Base-by-base conservation (phyloP, 2,113 vertebrate species). In the Sceloporus tristichus region DNA sequence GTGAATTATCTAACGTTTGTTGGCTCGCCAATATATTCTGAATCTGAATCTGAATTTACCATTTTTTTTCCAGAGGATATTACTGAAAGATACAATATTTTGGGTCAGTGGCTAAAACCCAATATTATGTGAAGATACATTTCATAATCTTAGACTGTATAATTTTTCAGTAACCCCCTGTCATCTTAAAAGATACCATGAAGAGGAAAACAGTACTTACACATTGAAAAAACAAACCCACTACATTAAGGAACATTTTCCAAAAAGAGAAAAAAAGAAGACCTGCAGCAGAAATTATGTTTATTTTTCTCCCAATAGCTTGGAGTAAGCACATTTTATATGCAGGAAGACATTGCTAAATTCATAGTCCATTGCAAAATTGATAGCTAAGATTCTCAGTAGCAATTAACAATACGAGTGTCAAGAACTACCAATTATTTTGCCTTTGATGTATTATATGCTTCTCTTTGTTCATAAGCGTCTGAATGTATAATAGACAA, bases 161-260 rank as follows among this genome's bases (percentile, higher is more conserved):
- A 0, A 8, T 79, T 82, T 85, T 90, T 82, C 86, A 89, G 34
- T 82, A 18, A 89, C 48, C 18, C 40, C 0, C 1, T 88, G 79
- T 10, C 62, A 86, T 70, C 48, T 83, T 76, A 83, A 21, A 4
- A 78, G 5, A 84, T 89, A 27, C 25, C 84, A 3, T 34, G 2
- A 4, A 0, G 76, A 86, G 65, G 90, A 89, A 7, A 87, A 89
- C 29, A 85, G 38, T 86, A 86, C 53, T 84, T 77, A 34, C 74
- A 9, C 5, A 66, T 88, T 82, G 85, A 89, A 87, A 76, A 89
- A 90, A 91, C 54, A 38, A 27, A 7, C 84, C 82, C 7, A 83
- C 54, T 53, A 87, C 70, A 1, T 0, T 4, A 77, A 38, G 42
- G 9, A 0, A 10, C 27, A 79, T 19, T 14, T 9, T 40, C 89